Percentiles rank a stretch among this genome's conserved stretches.
phyloP scores from a whole-genome alignment of 2,888 invertebrate species.

The Drosophila mercatorum region DNA sequence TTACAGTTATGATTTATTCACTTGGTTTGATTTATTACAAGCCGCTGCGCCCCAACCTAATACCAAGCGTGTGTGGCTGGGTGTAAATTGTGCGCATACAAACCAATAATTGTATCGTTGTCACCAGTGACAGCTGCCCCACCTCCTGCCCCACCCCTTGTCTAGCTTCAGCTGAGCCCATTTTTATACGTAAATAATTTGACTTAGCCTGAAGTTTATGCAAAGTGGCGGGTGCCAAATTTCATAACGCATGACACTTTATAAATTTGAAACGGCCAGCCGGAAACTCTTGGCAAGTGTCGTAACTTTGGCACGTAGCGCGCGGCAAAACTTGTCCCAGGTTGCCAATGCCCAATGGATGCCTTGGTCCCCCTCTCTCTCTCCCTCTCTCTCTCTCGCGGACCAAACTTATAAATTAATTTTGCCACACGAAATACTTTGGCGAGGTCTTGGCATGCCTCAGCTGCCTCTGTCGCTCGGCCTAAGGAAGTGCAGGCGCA shows the following conservation, averaged over 20 bases:
- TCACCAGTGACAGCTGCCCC: constrained; percentile 41
- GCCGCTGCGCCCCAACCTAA: constrained; percentile 23
- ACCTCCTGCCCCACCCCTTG: background rate
- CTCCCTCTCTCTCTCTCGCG: constrained; percentile 12
- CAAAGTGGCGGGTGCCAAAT: constrained; percentile 53
- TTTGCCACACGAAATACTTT: constrained; percentile 72
- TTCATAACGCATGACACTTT: constrained; percentile 67
- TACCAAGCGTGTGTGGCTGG: constrained; percentile 2
- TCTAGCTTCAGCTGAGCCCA: constrained; percentile 28
- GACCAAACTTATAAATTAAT: constrained; percentile 75
- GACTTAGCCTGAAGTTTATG: constrained; percentile 55
- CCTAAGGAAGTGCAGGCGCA: constrained; percentile 68
- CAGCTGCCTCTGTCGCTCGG: constrained; percentile 56
- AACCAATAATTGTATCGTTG: constrained; percentile 74
- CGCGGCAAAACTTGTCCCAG: constrained; percentile 47
- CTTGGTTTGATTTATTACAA: constrained; percentile 81
- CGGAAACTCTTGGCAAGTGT: constrained; percentile 50
- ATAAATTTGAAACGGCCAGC: constrained; percentile 51
- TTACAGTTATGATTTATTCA: constrained; percentile 81
- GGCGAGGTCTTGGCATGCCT: constrained; percentile 62
- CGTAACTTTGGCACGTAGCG: constrained; percentile 52
- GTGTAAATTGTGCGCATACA: constrained; percentile 73
- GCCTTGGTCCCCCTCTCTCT: background rate
- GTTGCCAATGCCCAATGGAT: constrained; percentile 26
- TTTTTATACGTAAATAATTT: constrained; percentile 69